Percentiles rank a stretch among this genome's conserved stretches.
Evolutionary conservation across 2,888 invertebrate species (phyloP).

Genomic region (Litoditis marina): DNA sequence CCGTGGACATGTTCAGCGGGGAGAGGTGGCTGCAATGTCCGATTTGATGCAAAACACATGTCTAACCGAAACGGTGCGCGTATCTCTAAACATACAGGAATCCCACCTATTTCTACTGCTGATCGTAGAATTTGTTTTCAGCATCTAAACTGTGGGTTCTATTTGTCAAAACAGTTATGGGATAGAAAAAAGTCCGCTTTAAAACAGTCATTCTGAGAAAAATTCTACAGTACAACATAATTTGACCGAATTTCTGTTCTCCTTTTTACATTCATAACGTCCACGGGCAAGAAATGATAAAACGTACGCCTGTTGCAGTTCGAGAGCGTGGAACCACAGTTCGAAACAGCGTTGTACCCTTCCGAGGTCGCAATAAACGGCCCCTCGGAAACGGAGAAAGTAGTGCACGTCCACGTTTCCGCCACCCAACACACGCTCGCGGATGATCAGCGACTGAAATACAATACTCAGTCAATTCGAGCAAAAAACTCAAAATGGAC

Average conservation of each 20-base stretch:
- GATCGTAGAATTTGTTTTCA: too few species aligned
- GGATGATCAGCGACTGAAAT: conserved; percentile 82
- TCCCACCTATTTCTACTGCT: too few species aligned
- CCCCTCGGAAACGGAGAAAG: conserved; percentile 78
- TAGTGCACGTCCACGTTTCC: conserved; percentile 82
- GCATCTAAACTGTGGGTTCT: too few species aligned
- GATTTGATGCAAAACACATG: conserved; percentile 74
- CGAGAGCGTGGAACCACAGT: conserved; percentile 89
- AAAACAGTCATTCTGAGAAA: too few species aligned
- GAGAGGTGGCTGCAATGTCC: conserved; percentile 74
- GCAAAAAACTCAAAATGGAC: too few species aligned
- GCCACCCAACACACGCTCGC: conserved; percentile 80
- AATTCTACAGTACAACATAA: too few species aligned
- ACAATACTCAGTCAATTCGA: too few species aligned
- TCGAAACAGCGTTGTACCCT: conserved; percentile 72
- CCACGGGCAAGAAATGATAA: neutral
- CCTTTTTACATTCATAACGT: neutral
- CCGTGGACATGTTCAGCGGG: conserved; percentile 88
- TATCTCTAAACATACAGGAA: neutral
- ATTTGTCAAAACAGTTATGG: too few species aligned
- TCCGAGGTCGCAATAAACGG: conserved; percentile 80
- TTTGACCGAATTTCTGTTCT: too few species aligned
- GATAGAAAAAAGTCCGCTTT: neutral
- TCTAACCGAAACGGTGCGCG: neutral
- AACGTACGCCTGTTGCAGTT: conserved; percentile 44